Percentiles rank a stretch among this genome's conserved stretches.
phyloP scores from a whole-genome alignment of 2,797 vertebrate genomes.

The Parauchenoglanis ngamensis region DNA sequence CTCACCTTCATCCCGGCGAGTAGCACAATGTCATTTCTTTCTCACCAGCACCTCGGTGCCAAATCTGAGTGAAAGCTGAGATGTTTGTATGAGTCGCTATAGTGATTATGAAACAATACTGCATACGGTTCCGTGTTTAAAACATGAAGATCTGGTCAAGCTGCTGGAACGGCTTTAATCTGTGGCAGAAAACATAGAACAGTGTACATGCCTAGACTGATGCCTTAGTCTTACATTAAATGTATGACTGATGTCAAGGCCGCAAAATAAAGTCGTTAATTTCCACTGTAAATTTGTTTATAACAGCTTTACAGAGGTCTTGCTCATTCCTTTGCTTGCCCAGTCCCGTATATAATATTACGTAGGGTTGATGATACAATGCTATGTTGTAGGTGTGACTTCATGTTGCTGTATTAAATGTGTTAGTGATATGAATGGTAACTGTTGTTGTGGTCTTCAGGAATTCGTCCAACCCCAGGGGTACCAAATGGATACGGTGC shows the following conservation, averaged over 20 bases:
- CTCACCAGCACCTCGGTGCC: too few species aligned
- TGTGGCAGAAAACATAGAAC: background rate
- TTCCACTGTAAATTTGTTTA: background rate
- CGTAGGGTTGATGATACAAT: background rate
- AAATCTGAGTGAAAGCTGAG: too few species aligned
- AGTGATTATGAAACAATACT: background rate
- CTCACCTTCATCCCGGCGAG: too few species aligned
- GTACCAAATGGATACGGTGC: constrained; percentile 29
- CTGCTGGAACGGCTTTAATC: background rate
- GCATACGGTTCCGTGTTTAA: background rate
- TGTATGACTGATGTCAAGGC: background rate
- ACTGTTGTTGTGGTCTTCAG: constrained; percentile 44
- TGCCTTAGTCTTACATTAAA: background rate
- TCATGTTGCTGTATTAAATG: background rate
- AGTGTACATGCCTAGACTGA: background rate
- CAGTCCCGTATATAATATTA: background rate
- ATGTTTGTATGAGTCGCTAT: background rate
- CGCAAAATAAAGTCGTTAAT: background rate
- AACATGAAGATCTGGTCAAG: too few species aligned
- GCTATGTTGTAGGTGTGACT: background rate
- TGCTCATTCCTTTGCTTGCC: background rate
- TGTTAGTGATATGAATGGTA: constrained; percentile 8
- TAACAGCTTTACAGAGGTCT: background rate
- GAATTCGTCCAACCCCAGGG: constrained; percentile 25
- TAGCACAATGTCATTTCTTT: too few species aligned